Base-by-base conservation (phyloP, 2,113 vertebrate genomes). In the Alectura lathami region DNA sequence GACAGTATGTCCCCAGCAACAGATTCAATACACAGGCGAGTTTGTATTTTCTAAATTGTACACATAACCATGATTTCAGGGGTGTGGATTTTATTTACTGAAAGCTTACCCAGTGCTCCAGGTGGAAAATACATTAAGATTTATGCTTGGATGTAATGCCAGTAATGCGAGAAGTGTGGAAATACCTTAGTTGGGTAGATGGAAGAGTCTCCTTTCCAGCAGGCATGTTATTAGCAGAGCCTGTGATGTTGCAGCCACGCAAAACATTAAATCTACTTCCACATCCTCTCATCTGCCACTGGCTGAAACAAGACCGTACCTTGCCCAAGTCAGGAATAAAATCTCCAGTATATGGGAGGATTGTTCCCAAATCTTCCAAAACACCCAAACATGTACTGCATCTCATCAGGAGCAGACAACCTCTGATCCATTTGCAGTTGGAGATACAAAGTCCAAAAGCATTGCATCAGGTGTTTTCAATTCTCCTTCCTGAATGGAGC, bases 111-210 rank as follows among this genome's bases (percentile, higher is more conserved):
- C 88, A 81, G 60, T 66, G n/a, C 50, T 94, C 54, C 80, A 88
- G 83, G 60, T 84, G 96, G 92, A 96, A 96, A 96, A 93, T 84
- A 78, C 95, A 96, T 96, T 96, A 96, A 96, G 96, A 96, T 96
- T 96, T 94, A 96, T 96, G 92, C 92, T 92, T 92, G 92, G 88
- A 93, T 93, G 86, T 79, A 96, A 91, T 30, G 83, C 88, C 83
- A 88, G 96, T 96, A 96, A 96, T 81, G 91, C 11, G 94, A 96
- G 96, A 95, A 95, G 95, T 86, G 91, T 92, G 95, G 92, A 96
- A 95, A 95, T 96, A 83, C 79, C 64, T 86, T 51, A 17, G 92
- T 32, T 94, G 95, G 83, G 78, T 78, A 78, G 56, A 76, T 32
- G 88, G 91, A 84, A 95, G 83, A 54, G 48, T 93, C 86, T 95